These are phyloP conservation scores for Drosophila sulfurigaster DNA, from an alignment of 1,140 invertebrate genomes.

Conservation along the genomic window DNA sequence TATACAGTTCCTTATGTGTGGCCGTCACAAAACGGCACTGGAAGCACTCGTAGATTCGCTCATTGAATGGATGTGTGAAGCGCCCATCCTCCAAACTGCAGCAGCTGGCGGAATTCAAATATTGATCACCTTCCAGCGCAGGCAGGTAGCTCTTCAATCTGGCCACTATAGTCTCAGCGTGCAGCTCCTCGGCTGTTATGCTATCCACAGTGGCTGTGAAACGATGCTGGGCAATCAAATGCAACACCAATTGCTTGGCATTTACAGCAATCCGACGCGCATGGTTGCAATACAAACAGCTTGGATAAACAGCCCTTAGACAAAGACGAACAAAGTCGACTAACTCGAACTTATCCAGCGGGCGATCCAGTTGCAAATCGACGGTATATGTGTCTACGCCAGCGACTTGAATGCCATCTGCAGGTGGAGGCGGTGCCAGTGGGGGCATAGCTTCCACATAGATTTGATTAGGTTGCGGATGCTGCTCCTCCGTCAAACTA, in stretches of 20 bases:
- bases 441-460: not conserved
- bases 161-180: conserved; percentile 89
- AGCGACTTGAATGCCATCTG: conserved; percentile 85
- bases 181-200: conserved; percentile 89
- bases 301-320: conserved; percentile 88
- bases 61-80: conserved; percentile 65
- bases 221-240: conserved; percentile 91
- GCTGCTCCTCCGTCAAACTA: conserved; percentile 42
- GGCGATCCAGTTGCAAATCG: conserved; percentile 90
- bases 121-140: conserved; percentile 86
- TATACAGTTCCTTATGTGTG: conserved; percentile 92
- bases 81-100: conserved; percentile 86
- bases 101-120: conserved; percentile 90
- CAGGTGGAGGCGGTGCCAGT: conserved; percentile 28
- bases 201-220: conserved; percentile 90
- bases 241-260: conserved; percentile 91
- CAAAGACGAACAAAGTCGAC: conserved; percentile 90
- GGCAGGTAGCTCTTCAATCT: conserved; percentile 88
- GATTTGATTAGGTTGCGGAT: not conserved
- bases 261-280: conserved; percentile 92
- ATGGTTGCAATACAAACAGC: conserved; percentile 93
- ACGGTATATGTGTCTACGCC: conserved; percentile 88
- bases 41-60: conserved; percentile 92
- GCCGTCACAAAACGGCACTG: conserved; percentile 91
- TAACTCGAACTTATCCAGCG: conserved; percentile 90